A percentile compares a stretch with the other conserved stretches of the same genome.
These are phyloP conservation scores for Rhadina sibilatrix DNA, from an alignment of 2,113 vertebrate genomes.

Conservation along the genomic window DNA sequence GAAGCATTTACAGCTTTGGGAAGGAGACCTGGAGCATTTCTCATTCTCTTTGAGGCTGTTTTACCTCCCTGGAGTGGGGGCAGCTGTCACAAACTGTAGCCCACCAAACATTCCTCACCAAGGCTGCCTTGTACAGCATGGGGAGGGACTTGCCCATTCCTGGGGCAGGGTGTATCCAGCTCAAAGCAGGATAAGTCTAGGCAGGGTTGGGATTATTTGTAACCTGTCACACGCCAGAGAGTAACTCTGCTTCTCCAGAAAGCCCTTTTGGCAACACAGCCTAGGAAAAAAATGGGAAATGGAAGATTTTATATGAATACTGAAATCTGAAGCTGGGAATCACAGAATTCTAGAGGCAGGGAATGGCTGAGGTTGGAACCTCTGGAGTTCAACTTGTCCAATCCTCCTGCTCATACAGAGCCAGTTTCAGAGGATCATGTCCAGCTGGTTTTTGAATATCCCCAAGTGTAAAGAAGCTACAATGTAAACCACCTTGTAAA, in stretches of 20 bases:
- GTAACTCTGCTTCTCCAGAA: not conserved
- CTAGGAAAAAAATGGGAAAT: not conserved
- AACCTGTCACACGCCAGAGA: no score
- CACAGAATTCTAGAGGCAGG: not conserved
- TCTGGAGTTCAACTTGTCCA: not conserved
- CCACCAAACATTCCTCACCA: not conserved
- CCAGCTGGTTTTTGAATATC: not conserved
- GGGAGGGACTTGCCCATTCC: not conserved
- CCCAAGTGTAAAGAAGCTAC: not conserved
- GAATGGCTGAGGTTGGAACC: not conserved
- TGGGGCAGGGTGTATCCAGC: not conserved
- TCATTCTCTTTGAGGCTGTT: constrained; percentile 51
- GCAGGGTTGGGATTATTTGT: not conserved
- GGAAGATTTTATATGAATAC: not conserved
- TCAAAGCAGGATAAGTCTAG: not conserved
- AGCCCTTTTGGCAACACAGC: not conserved
- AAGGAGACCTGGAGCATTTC: not conserved
- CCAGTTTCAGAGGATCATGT: not conserved
- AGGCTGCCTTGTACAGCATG: not conserved
- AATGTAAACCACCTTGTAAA: not conserved
- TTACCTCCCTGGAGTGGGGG: constrained; percentile 35
- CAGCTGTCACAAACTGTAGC: constrained; percentile 47
- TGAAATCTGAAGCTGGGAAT: not conserved
- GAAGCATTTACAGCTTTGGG: constrained; percentile 26
- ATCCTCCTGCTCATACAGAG: not conserved